Conservation (phyloP, 2,888 invertebrate species). For the Acrocyrtus sp. region DNA sequence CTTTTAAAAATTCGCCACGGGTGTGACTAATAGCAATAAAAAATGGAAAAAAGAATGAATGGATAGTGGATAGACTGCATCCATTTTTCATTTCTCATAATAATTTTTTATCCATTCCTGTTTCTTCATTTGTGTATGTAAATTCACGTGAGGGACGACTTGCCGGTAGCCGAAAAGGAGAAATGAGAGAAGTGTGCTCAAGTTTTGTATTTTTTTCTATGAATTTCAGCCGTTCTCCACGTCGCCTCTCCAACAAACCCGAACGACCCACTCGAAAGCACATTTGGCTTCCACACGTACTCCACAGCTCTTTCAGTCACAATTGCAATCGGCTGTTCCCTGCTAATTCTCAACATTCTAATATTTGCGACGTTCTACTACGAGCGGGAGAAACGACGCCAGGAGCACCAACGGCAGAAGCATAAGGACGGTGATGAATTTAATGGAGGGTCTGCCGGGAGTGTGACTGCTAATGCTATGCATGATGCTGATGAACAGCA, state of each 20-base stretch:
- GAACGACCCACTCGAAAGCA: conserved; percentile 39
- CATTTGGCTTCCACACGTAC: conserved; percentile 78
- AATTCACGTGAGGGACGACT: too few species aligned
- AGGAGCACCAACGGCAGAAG: conserved; percentile 48
- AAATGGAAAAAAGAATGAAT: too few species aligned
- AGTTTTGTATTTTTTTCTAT: not conserved
- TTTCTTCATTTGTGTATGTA: too few species aligned
- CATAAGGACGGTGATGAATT: conserved; percentile 41
- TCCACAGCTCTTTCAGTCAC: conserved; percentile 91
- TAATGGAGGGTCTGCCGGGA: too few species aligned
- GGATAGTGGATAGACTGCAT: too few species aligned
- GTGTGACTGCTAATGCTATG: too few species aligned
- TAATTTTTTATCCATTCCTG: too few species aligned
- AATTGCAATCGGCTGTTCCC: conserved; percentile 72
- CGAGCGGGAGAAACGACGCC: conserved; percentile 65
- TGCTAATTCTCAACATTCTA: conserved; percentile 88
- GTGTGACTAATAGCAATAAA: too few species aligned
- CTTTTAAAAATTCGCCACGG: too few species aligned
- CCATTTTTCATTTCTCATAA: too few species aligned
- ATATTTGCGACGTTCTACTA: conserved; percentile 81
- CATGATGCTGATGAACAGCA: conserved; percentile 33
- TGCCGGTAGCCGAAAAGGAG: too few species aligned
- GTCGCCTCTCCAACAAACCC: conserved; percentile 16
- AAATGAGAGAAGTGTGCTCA: too few species aligned
- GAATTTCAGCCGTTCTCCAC: conserved; percentile 20